These are phyloP conservation scores for Anagyrus pseudococci DNA, from an alignment of 2,888 invertebrate species.

Conservation along the genomic window DNA sequence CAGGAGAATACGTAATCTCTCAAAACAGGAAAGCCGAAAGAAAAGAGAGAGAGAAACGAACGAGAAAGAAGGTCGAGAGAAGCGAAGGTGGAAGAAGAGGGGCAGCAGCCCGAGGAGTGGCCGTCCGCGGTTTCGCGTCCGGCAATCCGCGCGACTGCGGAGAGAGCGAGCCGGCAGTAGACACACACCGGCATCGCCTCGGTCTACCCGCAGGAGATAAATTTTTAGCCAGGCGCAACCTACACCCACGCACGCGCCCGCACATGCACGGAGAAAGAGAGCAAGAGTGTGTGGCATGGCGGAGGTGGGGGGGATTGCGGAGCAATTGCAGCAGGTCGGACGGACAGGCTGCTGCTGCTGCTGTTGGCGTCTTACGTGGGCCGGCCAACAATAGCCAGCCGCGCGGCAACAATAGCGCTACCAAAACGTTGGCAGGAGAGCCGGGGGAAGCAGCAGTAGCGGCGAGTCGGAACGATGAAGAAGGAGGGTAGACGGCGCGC, in stretches of 20 bases:
- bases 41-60: too few relatives aligned
- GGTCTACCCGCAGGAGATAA: slow-evolving; percentile 37
- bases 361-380: slow-evolving; percentile 8
- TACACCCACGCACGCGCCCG: background rate
- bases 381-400: background rate
- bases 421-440: slow-evolving; percentile 3
- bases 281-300: too few relatives aligned
- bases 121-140: background rate
- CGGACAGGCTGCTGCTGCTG: background rate
- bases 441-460: slow-evolving; percentile 8
- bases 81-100: too few relatives aligned
- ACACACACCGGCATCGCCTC: background rate
- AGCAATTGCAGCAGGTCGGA: background rate
- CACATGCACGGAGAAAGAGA: slow-evolving; percentile 7
- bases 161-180: background rate
- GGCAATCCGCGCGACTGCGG: background rate
- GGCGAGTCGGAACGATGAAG: background rate
- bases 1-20: slow-evolving; percentile 1
- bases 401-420: slow-evolving; percentile 4
- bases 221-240: slow-evolving; percentile 31
- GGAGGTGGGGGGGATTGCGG: slow-evolving; percentile 5
- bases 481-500: slow-evolving; percentile 6
- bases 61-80: too few relatives aligned
- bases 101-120: too few relatives aligned
- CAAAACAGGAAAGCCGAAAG: background rate